Conservation (phyloP, 92 coral and sea anemone species). For the Chrysogorgia sp. region DNA sequence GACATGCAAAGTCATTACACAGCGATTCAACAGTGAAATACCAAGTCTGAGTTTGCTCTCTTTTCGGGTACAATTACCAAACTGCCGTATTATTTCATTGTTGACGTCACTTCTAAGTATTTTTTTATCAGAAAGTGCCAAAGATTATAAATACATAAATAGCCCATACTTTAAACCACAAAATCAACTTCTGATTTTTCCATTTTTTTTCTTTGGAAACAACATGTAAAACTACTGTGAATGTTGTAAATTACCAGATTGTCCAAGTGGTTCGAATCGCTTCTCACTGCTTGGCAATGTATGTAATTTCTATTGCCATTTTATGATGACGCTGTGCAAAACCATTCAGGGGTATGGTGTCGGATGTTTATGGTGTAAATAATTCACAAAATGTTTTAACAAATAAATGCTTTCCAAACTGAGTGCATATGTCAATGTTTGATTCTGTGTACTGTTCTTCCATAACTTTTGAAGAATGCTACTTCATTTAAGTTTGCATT, state of each 20-base stretch:
- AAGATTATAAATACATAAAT: neutral
- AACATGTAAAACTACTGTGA: neutral
- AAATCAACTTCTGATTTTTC: neutral
- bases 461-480: no score
- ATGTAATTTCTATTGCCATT: neutral
- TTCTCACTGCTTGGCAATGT: neutral
- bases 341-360: slow-evolving; percentile 31
- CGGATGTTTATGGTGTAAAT: slow-evolving; percentile 34
- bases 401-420: slow-evolving; percentile 3
- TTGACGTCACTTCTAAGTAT: no score
- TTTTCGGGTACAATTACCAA: no score
- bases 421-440: neutral
- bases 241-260: neutral
- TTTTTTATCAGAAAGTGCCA: no score
- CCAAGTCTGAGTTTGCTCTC: no score
- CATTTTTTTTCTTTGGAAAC: no score
- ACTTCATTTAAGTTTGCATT: no score
- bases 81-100: no score
- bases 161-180: neutral
- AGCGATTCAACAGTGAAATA: no score
- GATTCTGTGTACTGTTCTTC: neutral
- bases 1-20: no score
- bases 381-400: slow-evolving; percentile 5
- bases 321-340: slow-evolving; percentile 40
- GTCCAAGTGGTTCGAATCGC: neutral